These are phyloP conservation scores for Hydrotaea cyrtoneurina DNA, from an alignment of 2,888 invertebrate species.

Conservation along the genomic window DNA sequence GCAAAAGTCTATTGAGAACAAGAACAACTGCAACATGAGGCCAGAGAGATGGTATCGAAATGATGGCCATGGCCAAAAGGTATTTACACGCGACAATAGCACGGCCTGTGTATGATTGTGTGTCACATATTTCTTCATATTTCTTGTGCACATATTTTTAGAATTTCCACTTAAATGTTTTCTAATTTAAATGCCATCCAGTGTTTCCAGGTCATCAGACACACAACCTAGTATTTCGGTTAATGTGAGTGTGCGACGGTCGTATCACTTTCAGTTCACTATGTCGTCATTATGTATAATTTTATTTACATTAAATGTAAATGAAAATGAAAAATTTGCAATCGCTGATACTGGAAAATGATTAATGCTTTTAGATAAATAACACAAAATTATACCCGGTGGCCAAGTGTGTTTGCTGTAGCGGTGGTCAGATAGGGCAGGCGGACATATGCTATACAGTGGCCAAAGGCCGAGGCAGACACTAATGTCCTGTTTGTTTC, in stretches of 20 bases:
- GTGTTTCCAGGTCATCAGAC: not conserved
- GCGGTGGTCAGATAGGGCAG: too few species aligned
- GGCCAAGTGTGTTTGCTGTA: too few species aligned
- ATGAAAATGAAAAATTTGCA: slow-evolving; percentile 29
- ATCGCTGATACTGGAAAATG: slow-evolving; percentile 47
- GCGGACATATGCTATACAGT: too few species aligned
- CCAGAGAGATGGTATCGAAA: slow-evolving; percentile 29
- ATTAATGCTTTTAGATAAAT: slow-evolving; percentile 57
- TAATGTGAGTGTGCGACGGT: too few species aligned
- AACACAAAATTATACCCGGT: slow-evolving; percentile 44
- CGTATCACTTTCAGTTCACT: too few species aligned
- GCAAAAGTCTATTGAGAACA: not conserved
- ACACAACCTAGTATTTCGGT: not conserved
- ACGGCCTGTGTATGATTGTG: too few species aligned
- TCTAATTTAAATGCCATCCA: not conserved
- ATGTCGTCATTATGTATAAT: too few species aligned
- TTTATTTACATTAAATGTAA: slow-evolving; percentile 39
- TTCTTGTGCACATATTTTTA: not conserved
- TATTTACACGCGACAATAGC: not conserved
- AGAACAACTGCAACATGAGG: slow-evolving; percentile 26
- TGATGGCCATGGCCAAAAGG: slow-evolving; percentile 31
- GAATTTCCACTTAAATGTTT: slow-evolving; percentile 1
- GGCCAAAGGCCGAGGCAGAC: too few species aligned
- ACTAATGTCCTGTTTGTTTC: too few species aligned
- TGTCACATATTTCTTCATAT: not conserved